Percentiles rank a stretch among this genome's conserved stretches.
Conservation (phyloP, 2,888 invertebrate species). For the Pemphredon lugubris region DNA sequence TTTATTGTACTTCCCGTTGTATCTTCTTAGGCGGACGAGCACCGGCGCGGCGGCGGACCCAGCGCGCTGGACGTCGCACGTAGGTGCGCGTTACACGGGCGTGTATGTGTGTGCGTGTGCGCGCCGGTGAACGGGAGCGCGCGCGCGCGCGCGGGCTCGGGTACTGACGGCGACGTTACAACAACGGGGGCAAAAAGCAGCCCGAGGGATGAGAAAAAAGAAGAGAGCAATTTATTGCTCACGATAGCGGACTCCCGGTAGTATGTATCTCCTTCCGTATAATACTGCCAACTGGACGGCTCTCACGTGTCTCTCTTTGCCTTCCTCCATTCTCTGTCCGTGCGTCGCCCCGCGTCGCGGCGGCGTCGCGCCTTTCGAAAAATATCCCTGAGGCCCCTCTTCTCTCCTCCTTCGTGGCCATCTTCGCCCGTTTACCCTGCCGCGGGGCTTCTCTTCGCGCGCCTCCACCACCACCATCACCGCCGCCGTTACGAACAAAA, state of each 20-base stretch:
- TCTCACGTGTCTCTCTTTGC: conserved; percentile 9
- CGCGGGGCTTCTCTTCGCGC: too few relatives aligned
- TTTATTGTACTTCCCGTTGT: conserved; percentile 66
- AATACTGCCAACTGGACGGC: conserved; percentile 43
- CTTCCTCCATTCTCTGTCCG: background rate
- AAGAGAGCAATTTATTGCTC: conserved; percentile 73
- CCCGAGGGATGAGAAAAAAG: conserved; percentile 61
- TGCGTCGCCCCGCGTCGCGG: too few relatives aligned
- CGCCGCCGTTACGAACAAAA: background rate
- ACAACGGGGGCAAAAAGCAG: conserved; percentile 68
- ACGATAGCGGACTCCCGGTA: conserved; percentile 68
- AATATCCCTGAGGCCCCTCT: background rate
- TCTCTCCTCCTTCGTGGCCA: background rate
- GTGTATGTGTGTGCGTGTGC: conserved; percentile 6
- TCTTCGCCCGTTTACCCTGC: background rate
- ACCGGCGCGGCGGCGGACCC: conserved; percentile 18
- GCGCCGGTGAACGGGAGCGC: conserved; percentile 12
- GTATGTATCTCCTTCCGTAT: conserved; percentile 74
- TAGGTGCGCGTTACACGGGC: conserved; percentile 5
- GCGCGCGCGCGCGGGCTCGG: conserved; percentile 13
- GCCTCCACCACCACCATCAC: background rate
- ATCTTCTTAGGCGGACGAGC: conserved; percentile 41
- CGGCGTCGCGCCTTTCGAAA: conserved; percentile 17
- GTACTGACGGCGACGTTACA: conserved; percentile 43
- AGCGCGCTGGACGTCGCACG: conserved; percentile 21